Percentiles rank a stretch among this genome's conserved stretches.
phyloP scores from a whole-genome alignment of 2,888 invertebrate species.

The Thecocarcelia acutangulata region DNA sequence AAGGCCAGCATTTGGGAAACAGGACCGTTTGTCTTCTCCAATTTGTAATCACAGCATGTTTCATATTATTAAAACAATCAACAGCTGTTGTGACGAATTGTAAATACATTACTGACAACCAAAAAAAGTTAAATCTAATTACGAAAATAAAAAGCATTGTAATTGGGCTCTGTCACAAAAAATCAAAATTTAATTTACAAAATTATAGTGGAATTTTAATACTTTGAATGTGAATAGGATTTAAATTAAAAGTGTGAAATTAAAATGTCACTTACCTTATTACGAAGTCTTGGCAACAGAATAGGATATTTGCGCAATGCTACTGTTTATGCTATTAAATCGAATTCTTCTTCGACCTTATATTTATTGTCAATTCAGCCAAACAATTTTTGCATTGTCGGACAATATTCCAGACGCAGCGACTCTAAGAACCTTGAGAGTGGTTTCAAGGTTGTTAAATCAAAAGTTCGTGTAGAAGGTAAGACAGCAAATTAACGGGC shows the following conservation, averaged over 20 bases:
- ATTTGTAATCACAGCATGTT: no score
- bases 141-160: constrained; percentile 33
- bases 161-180: not conserved
- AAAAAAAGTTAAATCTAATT: constrained; percentile 9
- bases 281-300: constrained; percentile 65
- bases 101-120: constrained; percentile 6
- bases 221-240: constrained; percentile 29
- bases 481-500: constrained; percentile 1
- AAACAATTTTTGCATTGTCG: constrained; percentile 58
- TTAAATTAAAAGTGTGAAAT: constrained; percentile 20
- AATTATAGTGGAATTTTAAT: constrained; percentile 50
- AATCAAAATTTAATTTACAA: not conserved
- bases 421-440: constrained; percentile 75
- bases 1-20: no score
- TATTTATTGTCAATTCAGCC: constrained; percentile 45
- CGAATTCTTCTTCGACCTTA: constrained; percentile 40
- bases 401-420: constrained; percentile 74
- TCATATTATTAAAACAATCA: no score
- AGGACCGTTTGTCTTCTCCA: no score
- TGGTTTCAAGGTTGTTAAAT: constrained; percentile 75
- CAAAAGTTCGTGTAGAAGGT: constrained; percentile 75
- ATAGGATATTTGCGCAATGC: constrained; percentile 59
- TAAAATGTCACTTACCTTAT: constrained; percentile 70
- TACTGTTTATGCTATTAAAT: constrained; percentile 56
- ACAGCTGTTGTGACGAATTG: no score